A percentile compares a stretch with the other conserved stretches of the same genome.
Evolutionary conservation across 2,113 vertebrate species (phyloP).

Genomic region (Lethenteron camtschaticum): DNA sequence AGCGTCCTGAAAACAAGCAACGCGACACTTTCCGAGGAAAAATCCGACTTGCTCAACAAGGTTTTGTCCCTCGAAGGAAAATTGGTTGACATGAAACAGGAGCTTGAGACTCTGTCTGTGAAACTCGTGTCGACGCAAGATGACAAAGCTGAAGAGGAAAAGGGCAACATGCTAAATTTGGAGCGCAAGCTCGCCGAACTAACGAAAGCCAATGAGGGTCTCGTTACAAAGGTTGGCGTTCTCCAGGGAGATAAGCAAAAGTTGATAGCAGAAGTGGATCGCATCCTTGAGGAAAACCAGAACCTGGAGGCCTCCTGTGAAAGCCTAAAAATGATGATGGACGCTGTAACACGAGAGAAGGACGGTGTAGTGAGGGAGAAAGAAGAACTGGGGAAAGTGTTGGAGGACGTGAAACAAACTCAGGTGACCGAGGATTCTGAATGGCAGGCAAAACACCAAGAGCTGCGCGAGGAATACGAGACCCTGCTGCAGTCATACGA

Average conservation of each 20-base stretch:
- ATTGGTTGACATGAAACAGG: not conserved
- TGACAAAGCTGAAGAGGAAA: slow-evolving; percentile 20
- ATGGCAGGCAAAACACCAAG: slow-evolving; percentile 42
- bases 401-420: slow-evolving; percentile 27
- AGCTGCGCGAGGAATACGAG: slow-evolving; percentile 74
- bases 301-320: slow-evolving; percentile 46
- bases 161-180: slow-evolving; percentile 20
- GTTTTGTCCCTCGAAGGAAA: not conserved
- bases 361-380: slow-evolving; percentile 39
- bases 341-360: slow-evolving; percentile 41
- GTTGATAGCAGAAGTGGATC: slow-evolving; percentile 46
- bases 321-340: slow-evolving; percentile 49
- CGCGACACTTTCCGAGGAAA: not conserved
- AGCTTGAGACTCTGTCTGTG: slow-evolving; percentile 31
- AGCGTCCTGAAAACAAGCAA: slow-evolving; percentile 52
- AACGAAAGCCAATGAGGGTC: slow-evolving; percentile 21
- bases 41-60: slow-evolving; percentile 3
- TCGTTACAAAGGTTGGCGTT: slow-evolving; percentile 19
- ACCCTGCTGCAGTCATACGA: slow-evolving; percentile 75
- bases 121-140: slow-evolving; percentile 26
- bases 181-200: slow-evolving; percentile 29
- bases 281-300: slow-evolving; percentile 44
- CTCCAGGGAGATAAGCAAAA: slow-evolving; percentile 36
- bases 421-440: slow-evolving; percentile 25
- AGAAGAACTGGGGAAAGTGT: slow-evolving; percentile 30